Evolutionary conservation across 1,140 invertebrate genomes (phyloP).

Genomic region (Tachypleus tridentatus): DNA sequence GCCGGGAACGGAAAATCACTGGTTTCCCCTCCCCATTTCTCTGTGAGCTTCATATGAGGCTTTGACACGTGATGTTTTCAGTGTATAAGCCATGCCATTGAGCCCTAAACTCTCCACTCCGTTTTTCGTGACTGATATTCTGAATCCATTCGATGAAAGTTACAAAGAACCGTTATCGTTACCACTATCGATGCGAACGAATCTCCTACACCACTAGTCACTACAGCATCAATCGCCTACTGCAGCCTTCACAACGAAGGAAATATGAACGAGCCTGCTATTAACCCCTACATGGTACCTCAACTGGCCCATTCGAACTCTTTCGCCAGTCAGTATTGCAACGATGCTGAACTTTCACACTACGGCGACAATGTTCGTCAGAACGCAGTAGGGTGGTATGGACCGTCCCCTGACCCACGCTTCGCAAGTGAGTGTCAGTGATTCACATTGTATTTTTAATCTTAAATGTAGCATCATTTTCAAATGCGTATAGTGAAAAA

Average conservation of each 20-base stretch:
- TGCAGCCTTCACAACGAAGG: constrained; percentile 42
- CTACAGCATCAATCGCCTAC: constrained; percentile 26
- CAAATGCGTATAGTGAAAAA: too few relatives aligned
- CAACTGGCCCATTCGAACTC: constrained; percentile 38
- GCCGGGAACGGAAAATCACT: too few relatives aligned
- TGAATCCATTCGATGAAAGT: constrained; percentile 82
- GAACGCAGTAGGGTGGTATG: constrained; percentile 60
- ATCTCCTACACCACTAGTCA: constrained; percentile 39
- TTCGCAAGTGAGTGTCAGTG: constrained; percentile 73
- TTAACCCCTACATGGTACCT: constrained; percentile 46
- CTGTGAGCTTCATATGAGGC: too few relatives aligned
- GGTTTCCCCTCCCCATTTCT: too few relatives aligned
- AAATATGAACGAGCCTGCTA: constrained; percentile 56
- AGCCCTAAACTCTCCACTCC: constrained; percentile 63
- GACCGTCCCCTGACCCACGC: constrained; percentile 74
- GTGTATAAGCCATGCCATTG: constrained; percentile 33
- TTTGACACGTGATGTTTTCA: too few relatives aligned
- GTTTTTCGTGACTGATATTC: constrained; percentile 87
- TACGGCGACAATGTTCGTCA: constrained; percentile 20
- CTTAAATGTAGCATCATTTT: too few relatives aligned
- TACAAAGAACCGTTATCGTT: constrained; percentile 48
- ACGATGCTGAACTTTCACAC: constrained; percentile 46
- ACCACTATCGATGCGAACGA: constrained; percentile 6
- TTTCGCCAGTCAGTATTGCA: constrained; percentile 53
- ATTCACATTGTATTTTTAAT: too few relatives aligned